Percentiles rank a stretch among this genome's conserved stretches.
Conservation (phyloP, 2,797 vertebrate genomes). For the Sebastes dallii region DNA sequence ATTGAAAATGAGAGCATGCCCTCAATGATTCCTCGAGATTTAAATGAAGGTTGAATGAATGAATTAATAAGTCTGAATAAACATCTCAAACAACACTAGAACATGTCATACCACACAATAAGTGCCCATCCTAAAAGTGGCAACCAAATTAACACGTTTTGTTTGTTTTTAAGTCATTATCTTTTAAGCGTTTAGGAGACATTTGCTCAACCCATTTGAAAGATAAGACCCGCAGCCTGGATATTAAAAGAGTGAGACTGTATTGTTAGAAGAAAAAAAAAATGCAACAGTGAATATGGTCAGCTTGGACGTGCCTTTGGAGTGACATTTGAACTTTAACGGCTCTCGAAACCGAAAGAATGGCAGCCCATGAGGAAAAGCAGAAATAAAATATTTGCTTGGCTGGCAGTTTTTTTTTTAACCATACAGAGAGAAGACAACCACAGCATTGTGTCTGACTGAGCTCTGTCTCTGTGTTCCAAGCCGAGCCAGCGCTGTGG, state of each 20-base stretch:
- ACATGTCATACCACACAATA: not conserved
- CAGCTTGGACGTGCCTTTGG: not conserved
- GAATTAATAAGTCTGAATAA: not conserved
- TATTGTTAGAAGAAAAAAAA: not conserved
- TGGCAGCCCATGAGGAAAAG: slow-evolving; percentile 37
- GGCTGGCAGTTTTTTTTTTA: slow-evolving; percentile 56
- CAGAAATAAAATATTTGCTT: slow-evolving; percentile 69
- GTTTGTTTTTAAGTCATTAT: not conserved
- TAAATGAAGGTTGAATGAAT: too few species aligned
- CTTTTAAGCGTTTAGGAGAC: not conserved
- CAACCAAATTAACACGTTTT: not conserved
- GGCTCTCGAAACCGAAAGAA: slow-evolving; percentile 26
- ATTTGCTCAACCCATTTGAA: not conserved
- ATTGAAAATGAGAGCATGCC: too few species aligned
- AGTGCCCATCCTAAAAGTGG: not conserved
- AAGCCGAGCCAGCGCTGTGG: slow-evolving; percentile 33
- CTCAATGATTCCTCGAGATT: too few species aligned
- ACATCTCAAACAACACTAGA: not conserved
- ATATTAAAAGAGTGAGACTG: not conserved
- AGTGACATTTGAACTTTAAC: slow-evolving; percentile 5
- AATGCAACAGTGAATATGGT: not conserved
- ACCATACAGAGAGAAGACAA: slow-evolving; percentile 46
- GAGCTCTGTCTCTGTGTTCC: slow-evolving; percentile 23
- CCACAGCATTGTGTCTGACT: slow-evolving; percentile 52
- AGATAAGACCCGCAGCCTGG: not conserved